These are phyloP conservation scores for Pelecanus crispus DNA, from an alignment of 2,113 vertebrate genomes.

Conservation along the genomic window DNA sequence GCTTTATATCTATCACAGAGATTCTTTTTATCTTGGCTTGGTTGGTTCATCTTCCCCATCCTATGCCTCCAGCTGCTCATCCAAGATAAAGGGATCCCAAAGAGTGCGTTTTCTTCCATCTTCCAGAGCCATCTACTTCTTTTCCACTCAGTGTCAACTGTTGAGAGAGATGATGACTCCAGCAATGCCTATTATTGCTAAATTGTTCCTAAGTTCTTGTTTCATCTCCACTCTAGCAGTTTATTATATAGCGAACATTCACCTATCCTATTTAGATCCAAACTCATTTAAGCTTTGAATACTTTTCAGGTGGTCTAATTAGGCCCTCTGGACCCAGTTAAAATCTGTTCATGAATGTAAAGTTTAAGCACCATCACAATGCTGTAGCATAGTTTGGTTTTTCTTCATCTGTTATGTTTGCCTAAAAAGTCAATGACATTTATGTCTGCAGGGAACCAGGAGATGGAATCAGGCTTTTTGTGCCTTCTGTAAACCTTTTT, in stretches of 20 bases:
- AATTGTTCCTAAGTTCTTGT: not conserved
- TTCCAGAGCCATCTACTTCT: not conserved
- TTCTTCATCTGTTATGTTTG: not conserved
- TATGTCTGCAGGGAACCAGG: not conserved
- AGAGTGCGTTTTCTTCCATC: not conserved
- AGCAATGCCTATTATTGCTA: not conserved
- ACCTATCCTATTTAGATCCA: not conserved
- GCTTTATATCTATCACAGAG: not conserved
- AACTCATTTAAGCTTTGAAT: not conserved
- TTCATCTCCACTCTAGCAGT: not conserved
- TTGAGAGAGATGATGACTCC: not conserved
- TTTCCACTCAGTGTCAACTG: not conserved
- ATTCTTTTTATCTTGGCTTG: not conserved
- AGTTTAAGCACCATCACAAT: not conserved
- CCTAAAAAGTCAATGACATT: not conserved
- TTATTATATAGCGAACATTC: not conserved
- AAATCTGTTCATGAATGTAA: not conserved
- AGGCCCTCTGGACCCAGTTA: conserved; percentile 3
- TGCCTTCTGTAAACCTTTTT: not conserved
- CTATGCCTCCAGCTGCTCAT: not conserved
- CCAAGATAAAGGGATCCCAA: not conserved
- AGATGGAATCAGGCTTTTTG: not conserved
- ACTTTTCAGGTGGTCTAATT: not conserved
- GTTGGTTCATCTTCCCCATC: not conserved
- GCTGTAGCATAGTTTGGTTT: not conserved